Conservation (phyloP, 1,140 invertebrate species). For the Pararge aegeria region DNA sequence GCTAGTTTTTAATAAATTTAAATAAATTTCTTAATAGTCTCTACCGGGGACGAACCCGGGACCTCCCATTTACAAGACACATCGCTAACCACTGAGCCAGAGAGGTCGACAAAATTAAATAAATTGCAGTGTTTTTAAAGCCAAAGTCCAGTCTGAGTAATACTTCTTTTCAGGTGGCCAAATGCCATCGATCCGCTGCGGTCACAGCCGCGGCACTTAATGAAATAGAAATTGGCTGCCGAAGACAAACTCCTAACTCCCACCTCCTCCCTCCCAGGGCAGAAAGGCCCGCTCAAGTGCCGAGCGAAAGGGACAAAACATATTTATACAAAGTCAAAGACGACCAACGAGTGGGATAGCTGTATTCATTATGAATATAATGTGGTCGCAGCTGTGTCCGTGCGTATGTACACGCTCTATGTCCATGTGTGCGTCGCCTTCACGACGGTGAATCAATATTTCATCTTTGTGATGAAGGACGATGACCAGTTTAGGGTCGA, state of each 20-base stretch:
- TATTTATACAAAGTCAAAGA: slow-evolving; percentile 79
- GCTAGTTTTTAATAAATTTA: too few relatives aligned
- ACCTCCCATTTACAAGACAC: too few relatives aligned
- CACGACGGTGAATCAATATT: slow-evolving; percentile 73
- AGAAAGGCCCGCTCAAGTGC: slow-evolving; percentile 51
- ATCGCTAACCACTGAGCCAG: too few relatives aligned
- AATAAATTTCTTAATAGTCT: too few relatives aligned
- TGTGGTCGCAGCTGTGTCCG: slow-evolving; percentile 72
- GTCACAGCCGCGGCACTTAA: slow-evolving; percentile 71
- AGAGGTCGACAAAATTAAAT: too few relatives aligned
- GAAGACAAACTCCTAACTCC: slow-evolving; percentile 71
- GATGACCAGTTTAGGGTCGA: slow-evolving; percentile 52
- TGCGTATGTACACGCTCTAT: slow-evolving; percentile 47
- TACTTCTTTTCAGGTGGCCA: slow-evolving; percentile 55
- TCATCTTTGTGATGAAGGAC: slow-evolving; percentile 69
- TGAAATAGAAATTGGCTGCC: slow-evolving; percentile 78
- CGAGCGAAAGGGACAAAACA: slow-evolving; percentile 69
- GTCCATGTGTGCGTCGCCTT: slow-evolving; percentile 57
- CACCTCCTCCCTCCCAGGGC: slow-evolving; percentile 57
- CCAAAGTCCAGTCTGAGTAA: neutral
- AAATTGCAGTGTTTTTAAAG: neutral
- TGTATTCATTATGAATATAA: slow-evolving; percentile 80
- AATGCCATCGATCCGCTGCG: slow-evolving; percentile 67
- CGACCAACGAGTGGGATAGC: slow-evolving; percentile 74
- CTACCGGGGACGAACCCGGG: too few relatives aligned